Evolutionary conservation across 2,888 invertebrate genomes (phyloP), one percentile per base, ranked within the genome.

Genomic region (Chironomus tentans): DNA sequence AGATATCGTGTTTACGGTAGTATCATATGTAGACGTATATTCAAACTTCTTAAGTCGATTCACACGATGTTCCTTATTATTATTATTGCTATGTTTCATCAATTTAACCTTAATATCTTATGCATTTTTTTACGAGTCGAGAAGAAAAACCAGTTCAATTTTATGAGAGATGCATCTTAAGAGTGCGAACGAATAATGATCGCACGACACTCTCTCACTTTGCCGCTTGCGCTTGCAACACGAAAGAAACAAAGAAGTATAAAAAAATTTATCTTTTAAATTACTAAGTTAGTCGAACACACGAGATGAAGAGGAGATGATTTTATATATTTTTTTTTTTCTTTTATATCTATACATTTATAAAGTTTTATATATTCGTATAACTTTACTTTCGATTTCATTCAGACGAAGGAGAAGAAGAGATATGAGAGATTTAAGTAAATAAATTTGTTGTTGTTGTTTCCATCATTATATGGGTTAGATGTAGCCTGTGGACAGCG

Each of bases 311-410:
- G 38, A 10, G 38, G 38, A 38, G 38, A 38, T 38, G 38, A 38
- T 38, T 38, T 38, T 38, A 10, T 38, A 38, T 28, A 28, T n/a
- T n/a, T n/a, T 50, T 50, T 50, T 50, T 50, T 13, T 12, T 50
- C 50, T 28, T 28, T 28, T 50, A n/a, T 50, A n/a, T 50, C 15
- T 5, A 7, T 18, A 56, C 56, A 56, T 56, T 18, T 38, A 38
- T 38, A 38, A 7, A 38, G 10, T 38, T 38, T 38, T 38, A 56
- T 56, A 56, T 56, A 56, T 18, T 56, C 56, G 18, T 56, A 38
- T 38, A 38, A 13, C 13, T 28, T 71, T 71, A 71, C 71, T 71
- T 71, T 71, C 71, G 71, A 71, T 71, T 71, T 71, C 71, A 71
- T 71, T 71, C 56, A 56, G 71, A 71, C 71, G 65, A 21, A 50